phyloP scores from a whole-genome alignment of 2,113 vertebrate genomes.

The Tachuris rubrigastra region DNA sequence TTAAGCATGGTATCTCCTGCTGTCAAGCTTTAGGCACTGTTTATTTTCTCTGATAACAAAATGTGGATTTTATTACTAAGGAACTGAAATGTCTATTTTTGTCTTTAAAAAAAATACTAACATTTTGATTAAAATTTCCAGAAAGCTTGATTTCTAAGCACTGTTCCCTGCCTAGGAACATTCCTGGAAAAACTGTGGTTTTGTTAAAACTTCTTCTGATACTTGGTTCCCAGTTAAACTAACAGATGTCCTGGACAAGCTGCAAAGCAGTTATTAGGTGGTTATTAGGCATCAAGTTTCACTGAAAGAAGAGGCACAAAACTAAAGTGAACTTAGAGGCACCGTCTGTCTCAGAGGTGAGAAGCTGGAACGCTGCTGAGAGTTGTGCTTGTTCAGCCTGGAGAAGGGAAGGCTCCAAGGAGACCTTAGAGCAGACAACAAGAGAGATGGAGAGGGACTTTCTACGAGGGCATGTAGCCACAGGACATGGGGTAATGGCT shows the following conservation, averaged over 20 bases:
- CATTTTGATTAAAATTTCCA: neutral
- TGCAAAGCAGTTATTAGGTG: neutral
- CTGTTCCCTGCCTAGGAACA: neutral
- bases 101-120: neutral
- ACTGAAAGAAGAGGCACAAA: neutral
- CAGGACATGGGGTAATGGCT: neutral
- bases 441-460: neutral
- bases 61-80: neutral
- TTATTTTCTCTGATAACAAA: neutral
- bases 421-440: neutral
- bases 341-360: neutral
- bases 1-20: neutral
- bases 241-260: neutral
- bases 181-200: neutral
- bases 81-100: neutral
- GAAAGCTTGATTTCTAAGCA: neutral
- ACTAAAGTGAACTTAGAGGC: neutral
- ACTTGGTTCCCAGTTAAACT: neutral
- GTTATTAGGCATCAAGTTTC: neutral
- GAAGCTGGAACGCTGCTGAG: neutral
- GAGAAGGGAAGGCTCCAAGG: neutral
- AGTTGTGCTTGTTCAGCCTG: neutral
- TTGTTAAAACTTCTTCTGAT: neutral
- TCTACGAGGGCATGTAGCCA: neutral
- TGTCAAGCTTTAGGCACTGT: neutral